A percentile compares a stretch with the other conserved stretches of the same genome.
phyloP scores from a whole-genome alignment of 2,888 invertebrate genomes.

The Ophonus ardosiacus region DNA sequence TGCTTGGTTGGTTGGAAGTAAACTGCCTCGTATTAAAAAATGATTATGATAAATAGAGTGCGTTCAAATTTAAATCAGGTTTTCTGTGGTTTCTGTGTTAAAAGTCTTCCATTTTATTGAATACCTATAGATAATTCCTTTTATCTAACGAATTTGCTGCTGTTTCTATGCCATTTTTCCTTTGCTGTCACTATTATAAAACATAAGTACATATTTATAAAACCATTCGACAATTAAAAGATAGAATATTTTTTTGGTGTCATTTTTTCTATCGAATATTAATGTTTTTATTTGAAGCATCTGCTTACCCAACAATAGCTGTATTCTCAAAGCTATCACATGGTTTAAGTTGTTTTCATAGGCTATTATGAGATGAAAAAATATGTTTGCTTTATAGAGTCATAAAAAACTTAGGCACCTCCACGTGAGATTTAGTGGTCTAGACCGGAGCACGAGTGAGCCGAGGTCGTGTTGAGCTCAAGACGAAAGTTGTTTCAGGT shows the following conservation, averaged over 20 bases:
- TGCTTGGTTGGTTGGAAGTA: too few species aligned
- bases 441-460: constrained; percentile 33
- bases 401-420: constrained; percentile 52
- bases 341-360: constrained; percentile 30
- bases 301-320: constrained; percentile 1
- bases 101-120: too few species aligned
- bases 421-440: constrained; percentile 46
- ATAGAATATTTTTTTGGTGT: too few species aligned
- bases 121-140: too few species aligned
- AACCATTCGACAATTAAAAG: not conserved
- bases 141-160: too few species aligned
- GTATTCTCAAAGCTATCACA: constrained; percentile 10
- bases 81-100: too few species aligned
- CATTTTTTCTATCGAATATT: not conserved
- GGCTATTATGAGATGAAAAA: constrained; percentile 33
- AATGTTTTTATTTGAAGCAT: not conserved
- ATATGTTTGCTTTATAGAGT: constrained; percentile 46
- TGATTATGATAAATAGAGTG: too few species aligned
- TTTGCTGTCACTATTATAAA: too few species aligned
- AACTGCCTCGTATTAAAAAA: too few species aligned
- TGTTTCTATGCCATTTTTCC: too few species aligned
- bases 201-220: not conserved
- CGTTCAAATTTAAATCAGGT: too few species aligned
- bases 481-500: constrained; percentile 31
- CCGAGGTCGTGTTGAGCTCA: not conserved